Evolutionary conservation across 2,113 vertebrate genomes (phyloP), one percentile per base, ranked within the genome.

Genomic region (Opisthocomus hoazin): DNA sequence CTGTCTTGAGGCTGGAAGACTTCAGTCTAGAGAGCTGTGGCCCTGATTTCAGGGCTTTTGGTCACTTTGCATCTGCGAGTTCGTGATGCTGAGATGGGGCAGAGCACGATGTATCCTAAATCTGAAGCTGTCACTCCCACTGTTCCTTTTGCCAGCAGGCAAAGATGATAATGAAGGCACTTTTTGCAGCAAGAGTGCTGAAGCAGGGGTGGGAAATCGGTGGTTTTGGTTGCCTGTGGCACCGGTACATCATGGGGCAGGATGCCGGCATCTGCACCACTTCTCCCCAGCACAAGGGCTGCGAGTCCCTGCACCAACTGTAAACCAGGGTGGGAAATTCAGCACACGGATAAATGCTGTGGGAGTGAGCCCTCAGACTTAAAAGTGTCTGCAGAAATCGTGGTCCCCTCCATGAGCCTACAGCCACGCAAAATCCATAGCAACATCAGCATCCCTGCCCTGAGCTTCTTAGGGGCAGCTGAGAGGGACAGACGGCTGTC

Each of bases 71-170:
- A 5, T 12, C 39, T 21, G 24, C 17, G 36, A 10, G 15, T 2
- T 39, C 14, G 10, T 1, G 22, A 8, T 46, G 68, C 54, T 4
- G 56, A 57, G 66, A 48, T 5, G 0, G 2, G 37, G n/a, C 50
- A 48, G 61, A 48, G 36, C 53, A 5, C 0, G 5, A 6, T 0
- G 12, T 0, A 1, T 12, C 43, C 80, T 27, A 6, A 54, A 30
- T 5, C 43, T 5, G 8, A 53, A 12, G 11, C 60, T 32, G 24
- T 9, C 11, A 1, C 13, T 16, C 39, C 64, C 0, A 0, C 9
- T 39, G 5, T 39, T 51, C n/a, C 53, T 2, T 9, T 16, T 39
- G 23, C 36, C 39, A 37, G 18, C 6, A 11, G 2, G 27, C 4
- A 4, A 46, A 73, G 43, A 24, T 60, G 5, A 3, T 0, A 41